phyloP scores from a whole-genome alignment of 2,888 invertebrate genomes.

The Aspidiotus rigidus region DNA sequence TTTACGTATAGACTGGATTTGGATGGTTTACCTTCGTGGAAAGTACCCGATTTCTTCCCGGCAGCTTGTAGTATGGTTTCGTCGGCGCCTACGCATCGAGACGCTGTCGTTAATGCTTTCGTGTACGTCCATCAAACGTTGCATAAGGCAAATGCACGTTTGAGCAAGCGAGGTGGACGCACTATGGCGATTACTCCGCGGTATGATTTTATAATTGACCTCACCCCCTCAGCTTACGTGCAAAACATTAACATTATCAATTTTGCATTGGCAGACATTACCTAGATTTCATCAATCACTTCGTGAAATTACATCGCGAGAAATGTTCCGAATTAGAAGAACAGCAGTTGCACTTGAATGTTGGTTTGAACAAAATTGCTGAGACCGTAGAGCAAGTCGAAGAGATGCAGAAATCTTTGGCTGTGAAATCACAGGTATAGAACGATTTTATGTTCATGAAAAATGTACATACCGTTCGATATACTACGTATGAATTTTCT shows the following conservation, averaged over 20 bases:
- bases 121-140: conserved; percentile 97
- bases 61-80: conserved; percentile 70
- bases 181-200: conserved; percentile 97
- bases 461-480: background rate
- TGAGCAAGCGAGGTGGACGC: conserved; percentile 83
- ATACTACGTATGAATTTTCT: background rate
- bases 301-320: conserved; percentile 93
- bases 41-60: conserved; percentile 82
- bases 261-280: conserved; percentile 60
- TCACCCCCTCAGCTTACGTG: background rate
- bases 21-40: conserved; percentile 74
- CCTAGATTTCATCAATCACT: conserved; percentile 97
- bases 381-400: conserved; percentile 99
- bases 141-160: conserved; percentile 83
- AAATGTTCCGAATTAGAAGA: conserved; percentile 97
- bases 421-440: conserved; percentile 78
- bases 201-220: conserved; percentile 39
- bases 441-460: background rate
- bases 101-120: conserved; percentile 96
- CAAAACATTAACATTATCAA: background rate
- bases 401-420: conserved; percentile 97
- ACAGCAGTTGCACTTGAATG: conserved; percentile 96
- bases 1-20: conserved; percentile 93
- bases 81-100: conserved; percentile 71
- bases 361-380: conserved; percentile 95